Evolutionary conservation across 2,888 invertebrate species (phyloP).

Genomic region (Diarsia brunnea): DNA sequence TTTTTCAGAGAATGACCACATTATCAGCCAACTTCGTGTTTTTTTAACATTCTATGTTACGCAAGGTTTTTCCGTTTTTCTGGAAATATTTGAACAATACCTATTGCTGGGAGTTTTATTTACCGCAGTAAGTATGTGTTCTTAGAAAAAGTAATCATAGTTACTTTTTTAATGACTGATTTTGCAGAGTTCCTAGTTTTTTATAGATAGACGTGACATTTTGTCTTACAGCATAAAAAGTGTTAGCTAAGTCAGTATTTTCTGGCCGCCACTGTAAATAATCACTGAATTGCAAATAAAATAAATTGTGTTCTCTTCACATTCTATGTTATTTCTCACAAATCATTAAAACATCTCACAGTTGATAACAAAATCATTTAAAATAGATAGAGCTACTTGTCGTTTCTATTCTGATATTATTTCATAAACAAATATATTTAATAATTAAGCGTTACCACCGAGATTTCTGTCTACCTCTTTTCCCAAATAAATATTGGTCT

Average conservation of each 20-base stretch:
- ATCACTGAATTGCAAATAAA: neutral
- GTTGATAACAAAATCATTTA: neutral
- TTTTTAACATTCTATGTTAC: neutral
- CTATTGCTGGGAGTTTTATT: neutral
- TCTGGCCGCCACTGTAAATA: neutral
- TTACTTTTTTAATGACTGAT: neutral
- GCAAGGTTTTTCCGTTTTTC: constrained; percentile 27
- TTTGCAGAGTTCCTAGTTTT: constrained; percentile 13
- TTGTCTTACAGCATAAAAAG: constrained; percentile 4
- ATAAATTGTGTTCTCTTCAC: too few relatives aligned
- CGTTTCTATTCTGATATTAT: neutral
- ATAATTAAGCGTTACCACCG: neutral
- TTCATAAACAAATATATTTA: neutral
- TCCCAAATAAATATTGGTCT: too few relatives aligned
- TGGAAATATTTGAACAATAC: constrained; percentile 1
- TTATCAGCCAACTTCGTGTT: neutral
- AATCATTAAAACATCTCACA: neutral
- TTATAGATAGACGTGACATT: constrained; percentile 14
- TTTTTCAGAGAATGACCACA: neutral
- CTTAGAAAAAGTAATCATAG: neutral
- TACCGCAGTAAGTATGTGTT: neutral
- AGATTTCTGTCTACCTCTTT: too few relatives aligned
- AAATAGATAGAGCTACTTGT: neutral
- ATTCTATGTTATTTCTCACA: neutral
- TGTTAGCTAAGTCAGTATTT: neutral